These are phyloP conservation scores for Pachyrhynchus sulphureomaculatus DNA, from an alignment of 1,140 invertebrate genomes.

Conservation along the genomic window DNA sequence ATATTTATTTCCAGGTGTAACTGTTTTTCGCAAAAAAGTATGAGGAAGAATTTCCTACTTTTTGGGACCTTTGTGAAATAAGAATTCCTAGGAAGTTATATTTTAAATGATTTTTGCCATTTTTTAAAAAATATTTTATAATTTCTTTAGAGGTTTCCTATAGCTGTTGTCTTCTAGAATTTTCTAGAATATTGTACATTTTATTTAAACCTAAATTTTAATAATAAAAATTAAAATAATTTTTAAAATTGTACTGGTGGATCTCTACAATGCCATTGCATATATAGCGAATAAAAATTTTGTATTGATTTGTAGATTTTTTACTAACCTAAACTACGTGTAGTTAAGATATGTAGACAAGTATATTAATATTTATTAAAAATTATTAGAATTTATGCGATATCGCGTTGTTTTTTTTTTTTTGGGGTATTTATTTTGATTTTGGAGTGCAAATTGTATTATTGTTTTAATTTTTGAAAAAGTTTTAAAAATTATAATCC, in stretches of 20 bases:
- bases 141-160: slow-evolving; percentile 7
- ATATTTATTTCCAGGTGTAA: no score
- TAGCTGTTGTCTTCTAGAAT: not conserved
- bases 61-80: no score
- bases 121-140: no score
- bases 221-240: not conserved
- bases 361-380: slow-evolving; percentile 11
- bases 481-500: not conserved
- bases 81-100: no score
- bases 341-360: slow-evolving; percentile 18
- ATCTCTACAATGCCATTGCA: slow-evolving; percentile 47
- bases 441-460: not conserved
- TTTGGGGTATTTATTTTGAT: slow-evolving; percentile 3
- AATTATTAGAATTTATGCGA: not conserved
- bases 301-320: slow-evolving; percentile 42
- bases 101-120: no score
- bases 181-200: slow-evolving; percentile 23
- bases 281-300: slow-evolving; percentile 10
- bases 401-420: not conserved
- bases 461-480: not conserved
- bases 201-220: slow-evolving; percentile 19
- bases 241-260: slow-evolving; percentile 30
- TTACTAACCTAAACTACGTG: slow-evolving; percentile 31
- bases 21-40: no score
- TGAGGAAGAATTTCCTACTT: no score